Base-by-base conservation (phyloP, 1,140 invertebrate species). In the Cephus cinctus region DNA sequence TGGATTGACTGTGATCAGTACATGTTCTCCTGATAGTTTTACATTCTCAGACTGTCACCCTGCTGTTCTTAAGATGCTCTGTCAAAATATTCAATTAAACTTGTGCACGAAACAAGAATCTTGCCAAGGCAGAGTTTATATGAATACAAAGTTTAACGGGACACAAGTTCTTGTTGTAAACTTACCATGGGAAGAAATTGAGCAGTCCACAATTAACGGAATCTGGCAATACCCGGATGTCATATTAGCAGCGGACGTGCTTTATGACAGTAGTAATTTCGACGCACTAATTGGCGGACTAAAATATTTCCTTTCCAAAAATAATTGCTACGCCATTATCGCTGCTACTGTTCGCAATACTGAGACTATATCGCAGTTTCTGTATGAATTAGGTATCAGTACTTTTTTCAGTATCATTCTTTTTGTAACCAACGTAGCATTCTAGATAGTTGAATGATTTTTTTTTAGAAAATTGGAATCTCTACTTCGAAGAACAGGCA, bases 11-110 rank as follows among this genome's bases (percentile, higher is more conserved):
- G 50, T 78, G 35, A 61, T 73, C 21, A 59, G 69, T 21, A 57
- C 61, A 35, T 81, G 80, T 52, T 53, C 54, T 12, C 76, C 80
- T n/a, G 70, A 68, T 47, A 52, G 62, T 36, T 79, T 80, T 39
- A 68, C 71, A 58, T 79, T 83, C 22, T 77, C 77, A 1, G 82
- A 83, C 56, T 78, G 75, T 62, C 80, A 83, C 55, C 47, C 61
- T 11, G 53, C 52, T 38, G 81, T 83, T 23, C 51, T 83, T 14
- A 57, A 69, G 25, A 69, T 73, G 36, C 56, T 81, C 3, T 55
- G 60, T 39, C 53, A 76, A 36, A 82, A 82, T 57, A 46, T 81
- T 27, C 43, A 51, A 16, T 54, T 70, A 18, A 81, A 81, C 66
- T 61, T 67, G n/a, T 8, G 25, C 18, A 35, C 47, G 18, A 40